Base-by-base conservation (phyloP, 1,140 invertebrate genomes). In the Augochlora pura region DNA sequence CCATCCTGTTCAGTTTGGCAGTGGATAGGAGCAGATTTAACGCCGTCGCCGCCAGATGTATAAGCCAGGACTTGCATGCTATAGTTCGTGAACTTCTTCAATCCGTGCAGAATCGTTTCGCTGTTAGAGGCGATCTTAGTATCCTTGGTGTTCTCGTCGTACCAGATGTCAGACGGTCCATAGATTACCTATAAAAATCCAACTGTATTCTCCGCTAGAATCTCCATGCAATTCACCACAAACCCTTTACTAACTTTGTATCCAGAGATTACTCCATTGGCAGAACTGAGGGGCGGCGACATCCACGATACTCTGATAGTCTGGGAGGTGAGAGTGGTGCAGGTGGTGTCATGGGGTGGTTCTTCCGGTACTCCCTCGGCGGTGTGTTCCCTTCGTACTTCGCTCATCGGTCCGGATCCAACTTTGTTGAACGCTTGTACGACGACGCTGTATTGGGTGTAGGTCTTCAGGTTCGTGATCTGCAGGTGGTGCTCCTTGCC, bases 71-170 rank as follows among this genome's bases (percentile, higher is more conserved):
- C 97, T 94, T 99, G 97, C 95, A 99, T 98, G 70, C 97, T 98
- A 93, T 99, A 99, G 93, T 99, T 99, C 1, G 98, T 99, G 91
- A 96, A 99, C 91, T 99, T 99, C 91, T 98, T 97, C 38, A 99
- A 93, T 66, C 97, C 97, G 89, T 98, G 97, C 9, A 98, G 94
- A 88, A 98, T 98, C 1, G 98, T 98, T 92, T 99, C 98, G 89
- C 96, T 98, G 77, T 97, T 97, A 59, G 97, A 96, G 64, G 97
- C 97, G 82, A 97, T 98, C 91, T 98, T 98, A 3, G 97, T 97
- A 85, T 98, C 97, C 86, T 97, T 97, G 18, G 96, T 97, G 86
- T 97, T 97, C 90, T 98, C 97, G 91, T 98, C 97, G 94, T 97
- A 97, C 97, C 97, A 98, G 70, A 96, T 95, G 85, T 98, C 97